phyloP scores from a whole-genome alignment of 2,113 vertebrate species.

The Morone chrysops region DNA sequence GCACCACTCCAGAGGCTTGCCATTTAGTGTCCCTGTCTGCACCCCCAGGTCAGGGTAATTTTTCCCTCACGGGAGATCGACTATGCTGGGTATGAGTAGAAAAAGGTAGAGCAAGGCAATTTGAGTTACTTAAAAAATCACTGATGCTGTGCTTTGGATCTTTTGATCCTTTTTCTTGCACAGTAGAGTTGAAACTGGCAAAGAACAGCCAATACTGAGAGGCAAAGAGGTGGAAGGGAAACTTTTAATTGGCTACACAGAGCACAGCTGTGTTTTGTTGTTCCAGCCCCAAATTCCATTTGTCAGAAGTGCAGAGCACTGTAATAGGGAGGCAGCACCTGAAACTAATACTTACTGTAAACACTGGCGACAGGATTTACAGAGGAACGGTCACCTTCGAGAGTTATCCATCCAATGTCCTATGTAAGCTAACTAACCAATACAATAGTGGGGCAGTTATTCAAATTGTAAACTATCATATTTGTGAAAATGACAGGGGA shows the following conservation, averaged over 20 bases:
- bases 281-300: slow-evolving; percentile 58
- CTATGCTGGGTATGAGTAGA: slow-evolving; percentile 18
- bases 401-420: slow-evolving; percentile 16
- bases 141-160: slow-evolving; percentile 43
- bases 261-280: slow-evolving; percentile 69
- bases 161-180: slow-evolving; percentile 59
- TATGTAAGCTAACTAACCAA: slow-evolving; percentile 1
- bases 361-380: slow-evolving; percentile 49
- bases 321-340: slow-evolving; percentile 66
- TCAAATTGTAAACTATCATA: slow-evolving; percentile 5
- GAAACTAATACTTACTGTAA: slow-evolving; percentile 71
- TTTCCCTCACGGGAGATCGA: neutral
- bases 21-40: slow-evolving; percentile 34
- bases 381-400: slow-evolving; percentile 44
- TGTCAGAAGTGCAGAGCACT: slow-evolving; percentile 65
- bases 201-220: slow-evolving; percentile 48
- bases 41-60: slow-evolving; percentile 33
- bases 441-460: neutral
- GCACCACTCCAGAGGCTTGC: slow-evolving; percentile 51
- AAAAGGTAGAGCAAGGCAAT: slow-evolving; percentile 23
- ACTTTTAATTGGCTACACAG: slow-evolving; percentile 78
- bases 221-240: slow-evolving; percentile 63
- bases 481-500: slow-evolving; percentile 39
- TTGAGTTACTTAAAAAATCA: slow-evolving; percentile 44
- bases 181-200: slow-evolving; percentile 38